Percentiles rank a stretch among this genome's conserved stretches.
phyloP scores from a whole-genome alignment of 2,888 invertebrate genomes.

The Parnassius apollo region DNA sequence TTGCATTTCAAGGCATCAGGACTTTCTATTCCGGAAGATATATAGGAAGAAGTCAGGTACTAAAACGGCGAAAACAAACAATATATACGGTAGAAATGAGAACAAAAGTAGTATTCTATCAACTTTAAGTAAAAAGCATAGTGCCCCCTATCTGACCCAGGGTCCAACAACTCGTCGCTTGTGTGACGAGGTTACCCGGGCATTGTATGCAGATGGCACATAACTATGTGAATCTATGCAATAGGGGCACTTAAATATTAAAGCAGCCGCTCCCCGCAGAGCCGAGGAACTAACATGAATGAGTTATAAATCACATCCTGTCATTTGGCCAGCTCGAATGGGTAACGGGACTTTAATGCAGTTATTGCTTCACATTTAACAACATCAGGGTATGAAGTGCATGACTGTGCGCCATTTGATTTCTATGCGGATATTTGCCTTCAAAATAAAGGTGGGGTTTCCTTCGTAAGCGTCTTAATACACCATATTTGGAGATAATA shows the following conservation, averaged over 20 bases:
- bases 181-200: constrained; percentile 8
- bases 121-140: neutral
- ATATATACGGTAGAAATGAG: neutral
- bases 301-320: constrained; percentile 43
- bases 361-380: constrained; percentile 28
- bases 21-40: too few relatives aligned
- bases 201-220: constrained; percentile 26
- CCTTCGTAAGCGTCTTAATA: constrained; percentile 4
- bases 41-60: neutral
- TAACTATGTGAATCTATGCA: constrained; percentile 28
- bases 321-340: constrained; percentile 34
- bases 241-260: constrained; percentile 29
- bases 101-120: neutral
- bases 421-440: constrained; percentile 31
- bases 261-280: constrained; percentile 25
- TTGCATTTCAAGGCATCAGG: too few relatives aligned
- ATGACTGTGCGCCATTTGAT: constrained; percentile 29
- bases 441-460: constrained; percentile 8
- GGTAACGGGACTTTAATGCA: constrained; percentile 35
- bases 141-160: neutral
- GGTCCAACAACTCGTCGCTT: neutral
- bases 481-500: constrained; percentile 7
- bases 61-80: neutral
- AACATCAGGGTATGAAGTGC: constrained; percentile 20
- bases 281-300: constrained; percentile 36